Conservation (phyloP, 2,888 invertebrate genomes). For the Glaucopsyche alexis region DNA sequence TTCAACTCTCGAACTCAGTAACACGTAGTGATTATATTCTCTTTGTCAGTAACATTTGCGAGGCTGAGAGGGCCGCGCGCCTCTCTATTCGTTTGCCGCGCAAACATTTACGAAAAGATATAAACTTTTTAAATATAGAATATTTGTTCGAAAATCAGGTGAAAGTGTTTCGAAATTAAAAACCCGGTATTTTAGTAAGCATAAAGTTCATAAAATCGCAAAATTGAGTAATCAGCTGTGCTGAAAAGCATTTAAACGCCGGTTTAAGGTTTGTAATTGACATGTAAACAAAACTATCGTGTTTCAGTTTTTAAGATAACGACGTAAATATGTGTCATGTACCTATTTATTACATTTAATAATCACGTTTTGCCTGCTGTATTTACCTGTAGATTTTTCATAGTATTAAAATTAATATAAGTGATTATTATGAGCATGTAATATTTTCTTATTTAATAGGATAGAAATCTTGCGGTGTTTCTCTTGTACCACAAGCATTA, state of each 20-base stretch:
- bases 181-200: constrained; percentile 35
- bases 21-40: too few species aligned
- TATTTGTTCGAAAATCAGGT: constrained; percentile 40
- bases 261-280: constrained; percentile 61
- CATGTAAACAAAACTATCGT: constrained; percentile 41
- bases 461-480: constrained; percentile 54
- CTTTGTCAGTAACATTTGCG: constrained; percentile 68
- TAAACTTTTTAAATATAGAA: constrained; percentile 54
- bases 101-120: constrained; percentile 64
- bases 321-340: background rate
- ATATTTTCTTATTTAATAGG: constrained; percentile 33
- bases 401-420: background rate
- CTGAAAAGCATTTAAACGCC: constrained; percentile 47
- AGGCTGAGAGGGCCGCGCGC: constrained; percentile 65
- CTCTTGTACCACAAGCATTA: constrained; percentile 46
- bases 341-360: background rate
- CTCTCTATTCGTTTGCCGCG: constrained; percentile 56
- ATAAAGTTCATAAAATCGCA: constrained; percentile 33
- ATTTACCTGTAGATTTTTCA: background rate
- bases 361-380: background rate
- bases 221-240: constrained; percentile 47
- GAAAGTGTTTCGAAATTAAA: constrained; percentile 48
- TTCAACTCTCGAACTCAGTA: constrained; percentile 52
- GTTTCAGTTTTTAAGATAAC: constrained; percentile 19
- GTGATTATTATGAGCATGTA: background rate